Evolutionary conservation across 2,113 vertebrate genomes (phyloP), one percentile per base, ranked within the genome.

Genomic region (Setophaga petechia): DNA sequence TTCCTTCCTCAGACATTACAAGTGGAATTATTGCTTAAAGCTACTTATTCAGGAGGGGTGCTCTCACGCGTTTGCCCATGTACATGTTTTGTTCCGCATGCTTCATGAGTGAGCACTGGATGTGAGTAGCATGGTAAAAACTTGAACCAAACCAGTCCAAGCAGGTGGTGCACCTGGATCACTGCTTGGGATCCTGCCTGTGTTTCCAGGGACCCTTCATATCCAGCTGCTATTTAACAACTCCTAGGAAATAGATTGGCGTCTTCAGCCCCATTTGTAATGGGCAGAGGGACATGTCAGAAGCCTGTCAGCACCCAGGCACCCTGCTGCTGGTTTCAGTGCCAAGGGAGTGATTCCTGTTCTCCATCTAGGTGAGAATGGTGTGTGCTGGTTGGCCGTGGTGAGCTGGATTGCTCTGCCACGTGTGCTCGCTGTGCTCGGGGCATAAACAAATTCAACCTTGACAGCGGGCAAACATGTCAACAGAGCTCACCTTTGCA

Each of bases 371-470:
- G 94, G 88, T 83, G 66, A 87, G 80, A 74, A 27, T 3, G 4
- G 4, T 65, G 2, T 3, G 9, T 92, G 49, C 86, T 46, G 43
- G 62, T 63, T 83, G 43, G 41, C 68, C 0, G 1, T 2, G 9
- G 72, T 84, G 58, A 57, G 47, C 51, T 86, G 76, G 61, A 11
- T 68, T 1, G 2, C 80, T 90, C 92, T 86, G 76, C 72, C 73
- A 79, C 5, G 7, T 92, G 90, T 69, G 59, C 87, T 88, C 0
- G 0, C 78, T 49, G 16, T 65, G 92, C 93, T 90, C 0, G 27
- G 87, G 82, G 94, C 84, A 73, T 93, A 95, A 95, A 84, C 68
- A 84, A 55, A 85, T 82, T 79, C 81, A 90, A 58, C 87, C 77
- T 94, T 89, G 85, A 47, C 76, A 68, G 76, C 1, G 0, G 73